Evolutionary conservation across 2,113 vertebrate genomes (phyloP).

Genomic region (Albula glossodonta): DNA sequence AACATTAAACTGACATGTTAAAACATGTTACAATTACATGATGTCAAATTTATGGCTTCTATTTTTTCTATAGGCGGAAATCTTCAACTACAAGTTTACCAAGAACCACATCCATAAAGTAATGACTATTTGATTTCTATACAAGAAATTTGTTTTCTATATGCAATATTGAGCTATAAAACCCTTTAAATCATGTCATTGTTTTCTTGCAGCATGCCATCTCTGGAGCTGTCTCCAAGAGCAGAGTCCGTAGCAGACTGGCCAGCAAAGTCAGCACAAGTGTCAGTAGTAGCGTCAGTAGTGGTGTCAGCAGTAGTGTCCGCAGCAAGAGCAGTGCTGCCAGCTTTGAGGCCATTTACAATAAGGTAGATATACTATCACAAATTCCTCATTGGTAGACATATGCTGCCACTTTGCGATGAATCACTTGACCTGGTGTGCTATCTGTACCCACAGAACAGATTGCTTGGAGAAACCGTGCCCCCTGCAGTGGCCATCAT

Average conservation of each 20-base stretch:
- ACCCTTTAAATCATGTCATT: background rate
- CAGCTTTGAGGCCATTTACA: slow-evolving; percentile 55
- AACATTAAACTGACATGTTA: too few species aligned
- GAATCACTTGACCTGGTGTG: background rate
- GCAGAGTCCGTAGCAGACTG: slow-evolving; percentile 5
- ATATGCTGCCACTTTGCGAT: background rate
- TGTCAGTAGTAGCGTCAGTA: slow-evolving; percentile 3
- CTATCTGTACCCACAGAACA: slow-evolving; percentile 52
- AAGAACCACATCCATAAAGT: slow-evolving; percentile 54
- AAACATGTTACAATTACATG: too few species aligned
- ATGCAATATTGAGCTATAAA: background rate
- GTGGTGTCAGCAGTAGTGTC: background rate
- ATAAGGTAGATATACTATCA: slow-evolving; percentile 44
- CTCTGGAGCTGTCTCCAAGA: background rate
- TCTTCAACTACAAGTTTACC: slow-evolving; percentile 36
- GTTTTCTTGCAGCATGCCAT: slow-evolving; percentile 20
- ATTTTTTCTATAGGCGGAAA: slow-evolving; percentile 41
- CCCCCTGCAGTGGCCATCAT: slow-evolving; percentile 62
- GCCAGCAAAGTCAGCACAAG: slow-evolving; percentile 15
- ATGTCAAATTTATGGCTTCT: background rate
- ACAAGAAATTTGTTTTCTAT: background rate
- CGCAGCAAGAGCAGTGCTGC: slow-evolving; percentile 51
- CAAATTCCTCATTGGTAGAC: background rate
- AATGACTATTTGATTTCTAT: slow-evolving; percentile 4
- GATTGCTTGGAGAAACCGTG: slow-evolving; percentile 61